Evolutionary conservation across 2,888 invertebrate species (phyloP), one percentile per base, ranked within the genome.

Genomic region (Neoitamus cyanurus): DNA sequence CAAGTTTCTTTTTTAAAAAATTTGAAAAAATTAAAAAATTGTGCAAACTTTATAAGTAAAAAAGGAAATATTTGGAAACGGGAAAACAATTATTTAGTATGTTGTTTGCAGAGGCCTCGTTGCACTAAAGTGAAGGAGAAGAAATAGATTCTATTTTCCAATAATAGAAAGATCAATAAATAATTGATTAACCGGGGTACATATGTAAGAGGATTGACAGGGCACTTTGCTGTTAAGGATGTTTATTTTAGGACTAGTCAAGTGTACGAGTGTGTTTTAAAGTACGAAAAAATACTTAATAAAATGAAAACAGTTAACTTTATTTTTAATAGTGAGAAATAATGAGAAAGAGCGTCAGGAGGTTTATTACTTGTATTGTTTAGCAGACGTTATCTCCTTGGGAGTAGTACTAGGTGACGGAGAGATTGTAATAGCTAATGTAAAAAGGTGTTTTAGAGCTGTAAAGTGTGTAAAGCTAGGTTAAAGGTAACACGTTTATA

Each of bases 1-100:
- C 2, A 37, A 37, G 31, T 68, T 82, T 82, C 13, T 46, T 46
- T 78, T 42, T 78, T 82, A 68, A 37, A 84, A 86, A 85, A 85
- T 83, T 82, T 85, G 85, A 87, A 58, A 58, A 58, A 48, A 84
- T 85, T 84, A 86, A 87, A 86, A 86, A 86, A 86, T 86, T 86
- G 86, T 86, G 86, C 58, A 58, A 58, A 86, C 86, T 85, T 87
- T 85, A 86, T 86, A 86, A 83, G 83, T 86, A 83, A 87, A 83
- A 83, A 73, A 13, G 48, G 85, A 78, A 78, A 13, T 13, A 30
- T 30, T 48, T 48, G 30, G 31, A 42, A 78, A 75, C 7, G 37
- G 20, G 20, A 78, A 25, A 48, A 68, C 25, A 34, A 77, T 73
- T 84, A 15, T 86, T 85, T 85, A 84, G 83, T 85, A 84, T 84